Percentiles rank a stretch among this genome's conserved stretches.
phyloP scores from a whole-genome alignment of 2,888 invertebrate genomes.

The Drosophila hamatofila region DNA sequence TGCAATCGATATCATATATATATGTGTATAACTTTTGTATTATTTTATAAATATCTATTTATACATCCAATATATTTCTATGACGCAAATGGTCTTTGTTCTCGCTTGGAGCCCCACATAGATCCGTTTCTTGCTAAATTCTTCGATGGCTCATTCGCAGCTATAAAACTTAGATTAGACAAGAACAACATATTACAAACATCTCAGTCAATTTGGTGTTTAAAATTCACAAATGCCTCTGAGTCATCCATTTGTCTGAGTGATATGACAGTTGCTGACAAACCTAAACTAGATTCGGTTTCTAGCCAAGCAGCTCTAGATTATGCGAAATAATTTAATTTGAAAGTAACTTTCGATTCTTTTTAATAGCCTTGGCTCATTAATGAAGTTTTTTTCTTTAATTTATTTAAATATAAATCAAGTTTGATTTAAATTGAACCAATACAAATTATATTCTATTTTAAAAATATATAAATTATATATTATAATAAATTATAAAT shows the following conservation, averaged over 20 bases:
- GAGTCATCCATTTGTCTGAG: background rate
- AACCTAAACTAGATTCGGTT: background rate
- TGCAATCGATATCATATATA: background rate
- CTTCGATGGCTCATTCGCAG: background rate
- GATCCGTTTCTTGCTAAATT: background rate
- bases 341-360: background rate
- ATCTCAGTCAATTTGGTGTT: background rate
- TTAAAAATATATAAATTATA: background rate
- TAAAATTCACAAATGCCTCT: background rate
- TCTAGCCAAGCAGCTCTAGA: background rate
- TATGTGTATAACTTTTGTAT: no score
- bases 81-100: background rate
- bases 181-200: background rate
- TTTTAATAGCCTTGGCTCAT: background rate
- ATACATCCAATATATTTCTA: background rate
- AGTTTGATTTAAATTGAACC: background rate
- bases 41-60: background rate
- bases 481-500: background rate
- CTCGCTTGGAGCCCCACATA: background rate
- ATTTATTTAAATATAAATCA: background rate
- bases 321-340: background rate
- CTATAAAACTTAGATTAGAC: background rate
- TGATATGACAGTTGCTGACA: background rate
- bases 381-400: background rate
- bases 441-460: background rate